phyloP scores from a whole-genome alignment of 2,113 vertebrate genomes.

The Aegithalos caudatus region DNA sequence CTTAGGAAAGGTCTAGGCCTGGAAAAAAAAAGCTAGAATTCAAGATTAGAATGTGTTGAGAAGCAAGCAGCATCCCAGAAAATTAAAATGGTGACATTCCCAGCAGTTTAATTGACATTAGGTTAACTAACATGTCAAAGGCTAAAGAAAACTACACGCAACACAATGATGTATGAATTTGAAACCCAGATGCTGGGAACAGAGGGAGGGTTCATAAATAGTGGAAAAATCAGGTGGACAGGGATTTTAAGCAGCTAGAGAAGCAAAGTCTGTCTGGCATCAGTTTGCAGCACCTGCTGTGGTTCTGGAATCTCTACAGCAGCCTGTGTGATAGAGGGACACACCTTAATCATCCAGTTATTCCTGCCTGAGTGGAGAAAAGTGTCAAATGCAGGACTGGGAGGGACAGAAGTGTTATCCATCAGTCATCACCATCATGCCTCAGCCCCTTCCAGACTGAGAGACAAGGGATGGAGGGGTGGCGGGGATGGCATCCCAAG shows the following conservation, averaged over 20 bases:
- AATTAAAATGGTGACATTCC: background rate
- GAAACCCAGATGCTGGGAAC: background rate
- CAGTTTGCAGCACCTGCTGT: background rate
- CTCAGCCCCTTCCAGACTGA: background rate
- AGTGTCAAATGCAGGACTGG: background rate
- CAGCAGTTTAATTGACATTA: background rate
- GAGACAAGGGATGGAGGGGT: background rate
- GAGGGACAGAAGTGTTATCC: background rate
- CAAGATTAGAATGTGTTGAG: background rate
- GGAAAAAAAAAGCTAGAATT: background rate
- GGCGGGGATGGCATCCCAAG: background rate
- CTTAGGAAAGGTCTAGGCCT: background rate
- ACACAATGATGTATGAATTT: background rate
- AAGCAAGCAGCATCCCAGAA: background rate
- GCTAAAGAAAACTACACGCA: background rate
- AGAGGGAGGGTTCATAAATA: background rate
- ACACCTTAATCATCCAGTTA: accelerated
- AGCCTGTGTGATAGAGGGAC: background rate
- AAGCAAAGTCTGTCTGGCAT: background rate
- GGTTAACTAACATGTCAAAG: background rate
- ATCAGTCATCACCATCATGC: too few species aligned
- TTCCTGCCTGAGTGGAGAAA: background rate
- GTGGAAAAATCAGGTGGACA: background rate
- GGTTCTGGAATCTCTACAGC: background rate
- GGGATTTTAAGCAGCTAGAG: background rate